Conservation (phyloP, 2,888 invertebrate species). For the Athalia rosae region DNA sequence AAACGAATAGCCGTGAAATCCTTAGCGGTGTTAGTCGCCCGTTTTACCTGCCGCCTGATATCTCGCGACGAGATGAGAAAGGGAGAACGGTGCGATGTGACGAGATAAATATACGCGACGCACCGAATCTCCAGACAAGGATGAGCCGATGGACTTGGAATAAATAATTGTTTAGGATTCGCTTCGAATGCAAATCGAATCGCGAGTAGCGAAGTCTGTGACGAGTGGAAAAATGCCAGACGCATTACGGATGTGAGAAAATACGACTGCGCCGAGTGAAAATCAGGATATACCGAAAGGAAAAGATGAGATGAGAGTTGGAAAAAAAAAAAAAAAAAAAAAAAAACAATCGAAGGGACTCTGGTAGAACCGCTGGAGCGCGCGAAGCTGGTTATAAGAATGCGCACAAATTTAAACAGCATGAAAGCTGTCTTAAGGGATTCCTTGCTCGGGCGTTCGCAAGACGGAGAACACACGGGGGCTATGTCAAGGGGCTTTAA, state of each 20-base stretch:
- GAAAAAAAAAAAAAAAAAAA: slow-evolving; percentile 7
- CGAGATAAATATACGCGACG: slow-evolving; percentile 12
- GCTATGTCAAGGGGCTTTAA: slow-evolving; percentile 41
- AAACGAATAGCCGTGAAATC: slow-evolving; percentile 39
- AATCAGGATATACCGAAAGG: slow-evolving; percentile 9
- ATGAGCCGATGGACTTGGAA: background rate
- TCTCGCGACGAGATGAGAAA: background rate
- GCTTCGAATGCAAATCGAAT: background rate
- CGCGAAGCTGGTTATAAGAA: slow-evolving; percentile 9
- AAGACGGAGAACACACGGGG: slow-evolving; percentile 30
- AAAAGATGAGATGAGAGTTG: background rate
- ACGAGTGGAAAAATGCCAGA: background rate
- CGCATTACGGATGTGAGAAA: slow-evolving; percentile 1
- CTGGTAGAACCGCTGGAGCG: too few species aligned
- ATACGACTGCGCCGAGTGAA: background rate
- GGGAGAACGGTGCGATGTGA: background rate
- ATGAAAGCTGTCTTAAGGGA: slow-evolving; percentile 33
- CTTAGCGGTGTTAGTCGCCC: slow-evolving; percentile 5
- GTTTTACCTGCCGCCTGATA: background rate
- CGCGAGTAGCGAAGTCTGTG: slow-evolving; percentile 6
- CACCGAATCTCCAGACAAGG: slow-evolving; percentile 11
- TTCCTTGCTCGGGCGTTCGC: slow-evolving; percentile 27
- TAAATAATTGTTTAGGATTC: slow-evolving; percentile 39
- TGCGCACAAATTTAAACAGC: slow-evolving; percentile 26
- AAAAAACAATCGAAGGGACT: too few species aligned